Evolutionary conservation across 1,140 invertebrate species (phyloP), one percentile per base, ranked within the genome.

Genomic region (Eufriesea mexicana): DNA sequence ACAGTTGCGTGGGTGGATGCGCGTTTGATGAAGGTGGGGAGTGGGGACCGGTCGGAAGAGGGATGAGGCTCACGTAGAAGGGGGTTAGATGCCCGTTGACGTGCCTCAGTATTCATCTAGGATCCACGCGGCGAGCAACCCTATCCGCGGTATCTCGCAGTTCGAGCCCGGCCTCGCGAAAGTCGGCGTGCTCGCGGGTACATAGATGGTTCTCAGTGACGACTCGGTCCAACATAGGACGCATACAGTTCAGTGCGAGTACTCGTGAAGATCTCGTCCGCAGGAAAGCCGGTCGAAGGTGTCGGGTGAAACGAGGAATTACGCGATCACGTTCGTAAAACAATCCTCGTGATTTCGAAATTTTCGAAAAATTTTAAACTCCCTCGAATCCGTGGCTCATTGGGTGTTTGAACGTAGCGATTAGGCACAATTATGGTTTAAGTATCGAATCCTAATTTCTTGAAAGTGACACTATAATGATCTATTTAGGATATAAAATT

Each of bases 1-100:
- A 92, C 91, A 91, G 91, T 92, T 92, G 90, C 91, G 91, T 91
- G 89, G 91, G 90, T 92, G 86, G 91, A 89, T 92, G 90, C 91
- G 91, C 91, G 86, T 84, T 89, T 89, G 90, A 91, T 87, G 85
- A 84, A 67, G 77, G 82, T 86, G 68, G 47, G 79, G 70, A 87
- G 59, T 47, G 59, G 73, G 59, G 66, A 72, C 79, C 64, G 55
- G 66, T 67, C 49, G 82, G 77, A 85, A 72, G 86, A 86, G 82
- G 73, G 83, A 84, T 85, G 83, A 76, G 57, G 68, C 61, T 85
- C 73, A 82, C 83, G 79, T 85, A 85, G 84, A 84, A 85, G 84
- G 83, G 89, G 82, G 83, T 85, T 88, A 64, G 79, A 86, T 81
- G 84, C 75, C 86, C 64, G 86, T 83, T 81, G 78, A 89, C 82